Base-by-base conservation (phyloP, 2,797 vertebrate species). In the Epinephelus malabaricus region DNA sequence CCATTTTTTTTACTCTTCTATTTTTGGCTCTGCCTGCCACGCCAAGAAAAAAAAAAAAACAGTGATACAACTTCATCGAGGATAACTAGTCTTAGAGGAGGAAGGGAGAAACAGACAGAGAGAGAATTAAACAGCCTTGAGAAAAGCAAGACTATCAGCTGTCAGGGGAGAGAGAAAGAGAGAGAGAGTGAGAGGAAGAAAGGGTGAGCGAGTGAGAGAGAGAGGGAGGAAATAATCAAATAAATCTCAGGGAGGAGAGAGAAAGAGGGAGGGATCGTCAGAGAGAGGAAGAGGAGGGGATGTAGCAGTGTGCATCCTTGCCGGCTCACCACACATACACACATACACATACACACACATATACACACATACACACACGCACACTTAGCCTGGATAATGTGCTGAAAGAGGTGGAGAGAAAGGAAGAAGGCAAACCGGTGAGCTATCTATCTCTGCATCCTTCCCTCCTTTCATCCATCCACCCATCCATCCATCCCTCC, bases 351-450 rank as follows among this genome's bases (percentile, higher is more conserved):
- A 78, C 61, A 68, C 69, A 79, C 77, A 79, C 63, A 76, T 43
- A 81, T 70, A 79, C 51, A 79, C 78, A 82, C 64, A 81, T 8
- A 85, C 72, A 81, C 55, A 68, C 78, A 65, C 49, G 11, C 54
- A 90, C 90, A 79, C 86, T 64, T 66, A 78, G 93, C 94, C 93
- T 95, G 96, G 96, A 95, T 96, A 91, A 93, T 92, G 95, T 90
- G 95, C 96, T 93, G 95, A 95, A 96, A 96, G 94, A 95, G 96
- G 94, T 87, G 95, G 95, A 94, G 88, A 93, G 93, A 94, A 90
- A 88, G 76, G 86, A 90, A 87, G 85, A 89, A 92, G 88, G 85
- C 86, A 90, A 88, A 89, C 89, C 85, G 96, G 97, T 98, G 97
- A 98, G 98, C 96, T 94, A 93, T 95, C 91, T 93, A 87, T 94